phyloP scores from a whole-genome alignment of 1,140 invertebrate genomes.

The Prorops nasuta region DNA sequence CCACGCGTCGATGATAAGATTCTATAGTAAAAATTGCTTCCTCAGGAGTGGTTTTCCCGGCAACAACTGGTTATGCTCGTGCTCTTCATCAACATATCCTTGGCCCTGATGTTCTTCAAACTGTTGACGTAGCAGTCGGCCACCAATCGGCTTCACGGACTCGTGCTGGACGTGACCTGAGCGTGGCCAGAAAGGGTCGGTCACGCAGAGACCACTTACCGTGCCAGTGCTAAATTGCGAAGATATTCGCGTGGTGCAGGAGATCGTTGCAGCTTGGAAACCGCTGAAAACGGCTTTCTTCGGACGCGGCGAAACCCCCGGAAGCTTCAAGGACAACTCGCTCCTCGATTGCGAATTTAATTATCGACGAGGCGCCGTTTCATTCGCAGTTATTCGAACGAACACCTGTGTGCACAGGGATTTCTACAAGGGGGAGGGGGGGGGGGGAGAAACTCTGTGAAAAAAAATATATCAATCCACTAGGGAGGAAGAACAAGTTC shows the following conservation, averaged over 20 bases:
- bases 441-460: too few relatives aligned
- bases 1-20: too few relatives aligned
- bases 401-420: too few relatives aligned
- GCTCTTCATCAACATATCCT: constrained; percentile 91
- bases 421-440: constrained; percentile 6
- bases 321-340: constrained; percentile 10
- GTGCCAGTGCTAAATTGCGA: constrained; percentile 9
- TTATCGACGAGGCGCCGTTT: too few relatives aligned
- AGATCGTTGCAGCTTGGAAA: too few relatives aligned
- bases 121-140: constrained; percentile 78
- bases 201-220: constrained; percentile 23
- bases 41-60: constrained; percentile 96
- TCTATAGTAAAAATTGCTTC: too few relatives aligned
- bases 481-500: too few relatives aligned
- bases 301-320: constrained; percentile 23
- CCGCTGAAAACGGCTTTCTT: constrained; percentile 33
- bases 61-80: constrained; percentile 95
- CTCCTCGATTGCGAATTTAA: too few relatives aligned
- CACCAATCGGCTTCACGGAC: constrained; percentile 38
- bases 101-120: constrained; percentile 97
- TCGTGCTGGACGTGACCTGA: constrained; percentile 47
- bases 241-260: constrained; percentile 1
- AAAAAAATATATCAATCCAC: too few relatives aligned
- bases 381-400: too few relatives aligned
- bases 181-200: constrained; percentile 17